Conservation (phyloP, 2,797 vertebrate genomes). For the Squalus acanthias region DNA sequence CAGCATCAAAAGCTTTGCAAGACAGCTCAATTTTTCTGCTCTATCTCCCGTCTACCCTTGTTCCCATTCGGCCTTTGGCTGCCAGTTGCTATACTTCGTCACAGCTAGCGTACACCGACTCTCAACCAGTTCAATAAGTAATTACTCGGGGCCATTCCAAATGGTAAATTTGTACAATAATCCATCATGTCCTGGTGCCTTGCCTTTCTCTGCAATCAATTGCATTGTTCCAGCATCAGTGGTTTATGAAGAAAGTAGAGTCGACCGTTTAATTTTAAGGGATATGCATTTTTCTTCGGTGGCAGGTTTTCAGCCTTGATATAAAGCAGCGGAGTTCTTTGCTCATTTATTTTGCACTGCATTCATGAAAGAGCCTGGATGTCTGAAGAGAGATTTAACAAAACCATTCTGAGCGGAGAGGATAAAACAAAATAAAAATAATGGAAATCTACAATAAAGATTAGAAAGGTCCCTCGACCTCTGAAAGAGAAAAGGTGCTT, state of each 20-base stretch:
- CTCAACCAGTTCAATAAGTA: neutral
- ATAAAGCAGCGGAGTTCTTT: neutral
- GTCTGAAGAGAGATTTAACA: neutral
- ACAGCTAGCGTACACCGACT: neutral
- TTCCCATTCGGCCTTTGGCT: neutral
- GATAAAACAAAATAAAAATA: neutral
- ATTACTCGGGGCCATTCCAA: neutral
- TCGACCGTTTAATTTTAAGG: neutral
- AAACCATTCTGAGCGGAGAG: neutral
- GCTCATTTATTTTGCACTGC: neutral
- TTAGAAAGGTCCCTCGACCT: neutral
- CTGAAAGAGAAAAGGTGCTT: neutral
- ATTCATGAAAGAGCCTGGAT: neutral
- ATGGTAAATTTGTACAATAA: conserved; percentile 9
- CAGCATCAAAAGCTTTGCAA: neutral
- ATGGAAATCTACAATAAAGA: neutral
- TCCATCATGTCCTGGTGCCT: neutral
- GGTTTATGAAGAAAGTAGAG: neutral
- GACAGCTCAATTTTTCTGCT: neutral
- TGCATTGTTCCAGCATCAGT: conserved; percentile 14
- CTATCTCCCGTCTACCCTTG: neutral
- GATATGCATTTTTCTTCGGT: neutral
- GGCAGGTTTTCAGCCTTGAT: neutral
- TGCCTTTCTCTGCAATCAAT: conserved; percentile 18
- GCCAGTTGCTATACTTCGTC: neutral